These are phyloP conservation scores for Protosalanx chinensis DNA, from an alignment of 2,797 vertebrate species.

Conservation along the genomic window DNA sequence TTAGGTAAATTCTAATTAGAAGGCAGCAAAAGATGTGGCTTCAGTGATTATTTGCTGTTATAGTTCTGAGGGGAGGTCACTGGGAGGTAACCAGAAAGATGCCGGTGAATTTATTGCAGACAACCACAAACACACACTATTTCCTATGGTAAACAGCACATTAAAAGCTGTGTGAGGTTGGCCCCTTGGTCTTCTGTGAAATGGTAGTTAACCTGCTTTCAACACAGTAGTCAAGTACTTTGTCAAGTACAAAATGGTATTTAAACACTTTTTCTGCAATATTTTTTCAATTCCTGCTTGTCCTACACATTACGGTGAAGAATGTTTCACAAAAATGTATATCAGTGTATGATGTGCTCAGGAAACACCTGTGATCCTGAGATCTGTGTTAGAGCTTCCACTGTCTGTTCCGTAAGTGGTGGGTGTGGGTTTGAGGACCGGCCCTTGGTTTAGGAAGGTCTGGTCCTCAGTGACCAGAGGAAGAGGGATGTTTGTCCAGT, in stretches of 20 bases:
- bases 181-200: background rate
- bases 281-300: too few species aligned
- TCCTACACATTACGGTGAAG: too few species aligned
- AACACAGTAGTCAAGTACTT: too few species aligned
- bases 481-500: slow-evolving; percentile 52
- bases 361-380: background rate
- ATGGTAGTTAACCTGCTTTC: background rate
- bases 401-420: slow-evolving; percentile 26
- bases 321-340: too few species aligned
- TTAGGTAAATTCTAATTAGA: slow-evolving; percentile 2
- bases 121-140: background rate
- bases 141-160: slow-evolving; percentile 7
- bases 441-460: slow-evolving; percentile 40
- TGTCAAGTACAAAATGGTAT: too few species aligned
- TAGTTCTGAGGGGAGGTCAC: background rate
- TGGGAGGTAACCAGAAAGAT: background rate
- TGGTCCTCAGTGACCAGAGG: slow-evolving; percentile 35
- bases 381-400: slow-evolving; percentile 15
- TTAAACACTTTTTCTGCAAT: too few species aligned
- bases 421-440: slow-evolving; percentile 21
- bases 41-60: background rate
- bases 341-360: too few species aligned
- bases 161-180: slow-evolving; percentile 10
- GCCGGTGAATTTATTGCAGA: background rate
- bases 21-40: background rate